Evolutionary conservation across 35 echinoderm and acorn worm genomes (phyloP), one percentile per base, ranked within the genome.

Genomic region (Anneissia japonica): DNA sequence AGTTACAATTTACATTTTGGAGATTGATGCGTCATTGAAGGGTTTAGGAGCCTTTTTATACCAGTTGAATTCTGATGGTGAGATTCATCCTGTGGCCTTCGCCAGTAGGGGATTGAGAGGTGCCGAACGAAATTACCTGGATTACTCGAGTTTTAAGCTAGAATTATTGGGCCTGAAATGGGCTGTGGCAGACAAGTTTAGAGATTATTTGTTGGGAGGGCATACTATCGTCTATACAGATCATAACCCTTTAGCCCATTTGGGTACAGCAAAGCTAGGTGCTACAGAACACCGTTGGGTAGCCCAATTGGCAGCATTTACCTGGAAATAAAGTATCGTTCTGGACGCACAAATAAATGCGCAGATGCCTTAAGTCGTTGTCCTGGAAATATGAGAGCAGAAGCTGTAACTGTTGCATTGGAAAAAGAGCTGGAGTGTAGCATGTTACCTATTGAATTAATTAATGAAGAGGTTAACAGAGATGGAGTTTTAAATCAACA

Each of bases 121-220:
- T 1, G 80, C 91, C 0, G 87, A 93, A 26, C 77, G 46, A 37
- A 85, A 89, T 31, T 64, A 64, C 26, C 51, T 23, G 19, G 51
- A 64, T 26, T 93, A 93, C 35, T 74, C 36, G 30, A 35, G 74
- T 2, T 85, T 93, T 31, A 93, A 93, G 34, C 26, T 93, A 34
- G 91, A 93, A 82, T 38, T 93, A 1, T 74, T 81, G 34, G 91
- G 81, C 5, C 80, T 92, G 0, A 92, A 89, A 30, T 92, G 90
- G 90, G 85, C 90, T 9, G 81, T 92, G 1, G 86, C 83, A 40
- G 85, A 92, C 30, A 92, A 92, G 72, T 92, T 92, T 56, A 77
- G 90, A 26, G 87, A 83, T 30, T 89, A 89, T 46, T 46, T 89
- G 3, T 5, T 41, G 16, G 88, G 88, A 3, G 19, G 46, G 0